Conservation (phyloP, 2,113 vertebrate species). For the Cacatua alba region DNA sequence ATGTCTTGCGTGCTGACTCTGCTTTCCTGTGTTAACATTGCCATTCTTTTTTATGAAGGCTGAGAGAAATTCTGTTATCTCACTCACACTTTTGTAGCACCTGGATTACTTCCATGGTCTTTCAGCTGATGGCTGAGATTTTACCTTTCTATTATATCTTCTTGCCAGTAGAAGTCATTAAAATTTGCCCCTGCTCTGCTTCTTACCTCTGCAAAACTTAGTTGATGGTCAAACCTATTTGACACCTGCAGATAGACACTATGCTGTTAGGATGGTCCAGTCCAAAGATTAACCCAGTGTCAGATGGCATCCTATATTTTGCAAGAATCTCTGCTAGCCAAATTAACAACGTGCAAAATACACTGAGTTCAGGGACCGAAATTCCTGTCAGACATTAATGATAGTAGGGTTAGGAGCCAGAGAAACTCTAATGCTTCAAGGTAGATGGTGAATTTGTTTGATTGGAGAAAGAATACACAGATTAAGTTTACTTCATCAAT, state of each 20-base stretch:
- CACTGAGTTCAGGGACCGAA: neutral
- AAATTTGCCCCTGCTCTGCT: neutral
- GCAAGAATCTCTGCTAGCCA: neutral
- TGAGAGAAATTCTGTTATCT: neutral
- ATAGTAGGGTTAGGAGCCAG: neutral
- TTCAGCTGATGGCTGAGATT: neutral
- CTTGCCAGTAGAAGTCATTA: neutral
- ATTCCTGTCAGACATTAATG: neutral
- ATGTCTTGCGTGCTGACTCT: too few species aligned
- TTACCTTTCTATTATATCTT: neutral
- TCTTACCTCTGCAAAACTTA: neutral
- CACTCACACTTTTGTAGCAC: neutral
- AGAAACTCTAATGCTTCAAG: neutral
- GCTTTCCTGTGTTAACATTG: neutral
- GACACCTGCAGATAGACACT: neutral
- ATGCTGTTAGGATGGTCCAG: neutral
- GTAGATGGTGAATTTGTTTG: neutral
- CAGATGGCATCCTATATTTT: neutral
- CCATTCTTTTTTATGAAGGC: neutral
- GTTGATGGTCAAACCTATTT: neutral
- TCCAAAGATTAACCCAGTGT: neutral
- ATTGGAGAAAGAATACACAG: neutral
- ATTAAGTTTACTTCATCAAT: neutral
- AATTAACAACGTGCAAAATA: neutral
- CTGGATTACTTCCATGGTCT: neutral